These are phyloP conservation scores for Dexiosoma caninum DNA, from an alignment of 2,888 invertebrate genomes.

Conservation along the genomic window DNA sequence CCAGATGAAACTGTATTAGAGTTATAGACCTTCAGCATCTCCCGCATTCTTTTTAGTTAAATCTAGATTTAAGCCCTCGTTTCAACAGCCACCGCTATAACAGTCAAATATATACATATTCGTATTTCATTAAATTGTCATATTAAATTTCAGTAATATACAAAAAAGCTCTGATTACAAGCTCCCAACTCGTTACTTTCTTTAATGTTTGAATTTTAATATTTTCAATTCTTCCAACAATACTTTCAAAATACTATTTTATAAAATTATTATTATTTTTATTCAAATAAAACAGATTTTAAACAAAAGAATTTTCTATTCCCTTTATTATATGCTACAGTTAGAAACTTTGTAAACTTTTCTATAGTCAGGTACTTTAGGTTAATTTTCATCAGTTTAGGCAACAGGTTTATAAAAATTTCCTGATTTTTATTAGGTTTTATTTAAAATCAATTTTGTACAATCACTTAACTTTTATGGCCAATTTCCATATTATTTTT, in stretches of 20 bases:
- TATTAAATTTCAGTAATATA: neutral
- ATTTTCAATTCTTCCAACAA: neutral
- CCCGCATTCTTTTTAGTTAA: conserved; percentile 20
- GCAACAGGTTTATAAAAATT: neutral
- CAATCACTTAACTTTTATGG: conserved; percentile 77
- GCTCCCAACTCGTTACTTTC: conserved; percentile 1
- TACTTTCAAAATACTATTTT: conserved; percentile 2
- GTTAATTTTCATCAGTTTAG: neutral
- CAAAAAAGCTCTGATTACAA: neutral
- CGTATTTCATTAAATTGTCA: neutral
- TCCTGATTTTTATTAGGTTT: conserved; percentile 54
- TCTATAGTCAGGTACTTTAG: neutral
- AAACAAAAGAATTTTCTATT: neutral
- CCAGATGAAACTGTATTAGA: conserved; percentile 87
- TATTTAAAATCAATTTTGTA: conserved; percentile 50
- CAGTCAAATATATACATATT: neutral
- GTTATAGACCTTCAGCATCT: conserved; percentile 78
- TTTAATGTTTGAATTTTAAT: neutral
- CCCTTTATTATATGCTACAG: neutral
- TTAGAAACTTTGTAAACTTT: neutral
- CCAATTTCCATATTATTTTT: conserved; percentile 74
- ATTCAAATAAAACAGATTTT: conserved; percentile 20
- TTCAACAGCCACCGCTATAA: conserved; percentile 59
- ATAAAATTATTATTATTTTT: conserved; percentile 31
- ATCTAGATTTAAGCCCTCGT: conserved; percentile 45